Conservation (phyloP, 2,888 invertebrate species). For the Leucophenga montana region DNA sequence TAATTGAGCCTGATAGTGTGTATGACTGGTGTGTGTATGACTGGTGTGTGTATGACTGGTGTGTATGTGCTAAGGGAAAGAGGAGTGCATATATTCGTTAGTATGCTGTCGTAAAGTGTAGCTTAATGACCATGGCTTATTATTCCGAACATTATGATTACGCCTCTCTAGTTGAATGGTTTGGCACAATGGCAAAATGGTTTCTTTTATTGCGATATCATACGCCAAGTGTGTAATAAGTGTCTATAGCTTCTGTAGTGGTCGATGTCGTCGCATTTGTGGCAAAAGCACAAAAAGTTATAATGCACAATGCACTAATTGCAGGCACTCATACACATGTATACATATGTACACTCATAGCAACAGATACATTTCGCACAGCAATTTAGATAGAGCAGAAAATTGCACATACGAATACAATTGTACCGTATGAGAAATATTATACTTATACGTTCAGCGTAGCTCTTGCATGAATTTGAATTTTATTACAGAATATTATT, state of each 20-base stretch:
- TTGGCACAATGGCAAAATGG: constrained; percentile 28
- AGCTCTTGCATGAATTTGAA: too few relatives aligned
- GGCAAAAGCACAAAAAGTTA: background rate
- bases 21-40: too few relatives aligned
- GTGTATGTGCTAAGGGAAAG: too few relatives aligned
- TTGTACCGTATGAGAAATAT: too few relatives aligned
- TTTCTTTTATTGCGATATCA: constrained; percentile 26
- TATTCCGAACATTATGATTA: constrained; percentile 35
- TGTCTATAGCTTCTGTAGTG: background rate
- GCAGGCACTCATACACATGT: constrained; percentile 15
- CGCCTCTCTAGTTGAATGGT: background rate
- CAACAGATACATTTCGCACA: constrained; percentile 18
- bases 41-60: too few relatives aligned
- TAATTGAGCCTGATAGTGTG: too few relatives aligned
- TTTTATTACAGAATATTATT: too few relatives aligned
- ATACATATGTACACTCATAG: too few relatives aligned
- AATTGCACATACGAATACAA: too few relatives aligned
- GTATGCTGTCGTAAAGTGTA: constrained; percentile 51
- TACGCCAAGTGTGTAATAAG: constrained; percentile 16
- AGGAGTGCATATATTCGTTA: too few relatives aligned
- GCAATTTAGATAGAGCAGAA: background rate
- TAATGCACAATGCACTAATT: constrained; percentile 5
- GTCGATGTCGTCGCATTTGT: background rate
- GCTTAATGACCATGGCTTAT: constrained; percentile 57
- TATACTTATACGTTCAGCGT: too few relatives aligned